These are phyloP conservation scores for Centropristis striata DNA, from an alignment of 2,113 vertebrate genomes.

Conservation along the genomic window DNA sequence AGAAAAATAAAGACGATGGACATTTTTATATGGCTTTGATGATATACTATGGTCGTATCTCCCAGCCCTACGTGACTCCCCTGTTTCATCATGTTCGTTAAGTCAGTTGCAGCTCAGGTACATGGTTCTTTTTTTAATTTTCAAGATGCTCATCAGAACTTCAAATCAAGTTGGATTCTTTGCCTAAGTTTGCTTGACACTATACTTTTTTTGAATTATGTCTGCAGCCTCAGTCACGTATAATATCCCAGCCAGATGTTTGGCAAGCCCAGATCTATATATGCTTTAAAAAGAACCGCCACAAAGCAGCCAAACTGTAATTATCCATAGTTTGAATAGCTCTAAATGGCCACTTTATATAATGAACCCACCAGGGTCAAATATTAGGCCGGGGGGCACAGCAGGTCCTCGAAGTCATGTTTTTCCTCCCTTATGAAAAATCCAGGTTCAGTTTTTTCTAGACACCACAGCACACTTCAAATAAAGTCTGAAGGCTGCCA, in stretches of 20 bases:
- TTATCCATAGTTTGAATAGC: constrained; percentile 58
- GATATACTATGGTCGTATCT: too few species aligned
- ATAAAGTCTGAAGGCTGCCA: constrained; percentile 63
- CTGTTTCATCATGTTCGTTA: too few species aligned
- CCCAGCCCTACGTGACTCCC: too few species aligned
- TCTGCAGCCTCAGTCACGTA: constrained; percentile 37
- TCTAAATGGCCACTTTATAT: constrained; percentile 53
- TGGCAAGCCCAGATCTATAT: constrained; percentile 45
- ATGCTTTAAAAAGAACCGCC: constrained; percentile 39
- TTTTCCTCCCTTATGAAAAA: constrained; percentile 47
- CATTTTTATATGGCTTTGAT: too few species aligned
- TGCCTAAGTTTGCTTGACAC: constrained; percentile 20
- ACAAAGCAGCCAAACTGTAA: constrained; percentile 52
- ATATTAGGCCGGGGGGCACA: constrained; percentile 34
- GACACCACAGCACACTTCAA: constrained; percentile 53
- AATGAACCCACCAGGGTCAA: constrained; percentile 40
- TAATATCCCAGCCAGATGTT: constrained; percentile 74
- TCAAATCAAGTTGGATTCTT: constrained; percentile 19
- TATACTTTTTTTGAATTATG: constrained; percentile 16
- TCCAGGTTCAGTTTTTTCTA: background rate
- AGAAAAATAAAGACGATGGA: too few species aligned
- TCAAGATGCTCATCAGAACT: constrained; percentile 4
- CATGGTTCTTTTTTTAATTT: too few species aligned
- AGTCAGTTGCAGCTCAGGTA: too few species aligned
- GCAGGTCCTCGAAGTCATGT: constrained; percentile 4